A percentile compares a stretch with the other conserved stretches of the same genome.
Conservation (phyloP, 1,140 invertebrate genomes). For the Saccostrea echinata region DNA sequence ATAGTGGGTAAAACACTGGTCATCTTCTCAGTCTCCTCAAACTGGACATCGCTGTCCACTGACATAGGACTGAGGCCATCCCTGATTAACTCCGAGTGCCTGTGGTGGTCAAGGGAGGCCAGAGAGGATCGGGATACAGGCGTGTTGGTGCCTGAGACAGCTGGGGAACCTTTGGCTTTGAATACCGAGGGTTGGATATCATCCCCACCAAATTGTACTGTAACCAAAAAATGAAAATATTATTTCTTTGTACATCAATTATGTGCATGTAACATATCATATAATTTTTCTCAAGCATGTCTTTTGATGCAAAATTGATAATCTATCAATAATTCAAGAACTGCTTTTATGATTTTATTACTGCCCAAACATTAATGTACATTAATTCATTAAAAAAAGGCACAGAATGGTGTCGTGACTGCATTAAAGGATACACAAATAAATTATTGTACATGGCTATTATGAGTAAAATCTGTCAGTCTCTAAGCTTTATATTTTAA, state of each 20-base stretch:
- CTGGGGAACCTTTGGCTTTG: conserved; percentile 73
- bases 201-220: conserved; percentile 45
- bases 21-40: conserved; percentile 84
- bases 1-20: conserved; percentile 95
- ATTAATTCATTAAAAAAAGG: background rate
- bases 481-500: background rate
- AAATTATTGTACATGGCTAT: background rate
- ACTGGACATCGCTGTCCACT: conserved; percentile 76
- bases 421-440: background rate
- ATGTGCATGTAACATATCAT: background rate
- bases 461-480: background rate
- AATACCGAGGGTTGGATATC: conserved; percentile 67
- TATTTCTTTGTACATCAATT: background rate
- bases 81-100: conserved; percentile 79
- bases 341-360: background rate
- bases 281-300: background rate
- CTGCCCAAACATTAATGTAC: background rate
- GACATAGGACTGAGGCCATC: conserved; percentile 81
- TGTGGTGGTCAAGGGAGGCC: conserved; percentile 55
- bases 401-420: background rate
- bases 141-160: conserved; percentile 70
- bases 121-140: conserved; percentile 64
- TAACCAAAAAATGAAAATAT: conserved; percentile 6
- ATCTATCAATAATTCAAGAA: background rate
- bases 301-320: background rate